Evolutionary conservation across 2,113 vertebrate genomes (phyloP).

Genomic region (Trachemys scripta): DNA sequence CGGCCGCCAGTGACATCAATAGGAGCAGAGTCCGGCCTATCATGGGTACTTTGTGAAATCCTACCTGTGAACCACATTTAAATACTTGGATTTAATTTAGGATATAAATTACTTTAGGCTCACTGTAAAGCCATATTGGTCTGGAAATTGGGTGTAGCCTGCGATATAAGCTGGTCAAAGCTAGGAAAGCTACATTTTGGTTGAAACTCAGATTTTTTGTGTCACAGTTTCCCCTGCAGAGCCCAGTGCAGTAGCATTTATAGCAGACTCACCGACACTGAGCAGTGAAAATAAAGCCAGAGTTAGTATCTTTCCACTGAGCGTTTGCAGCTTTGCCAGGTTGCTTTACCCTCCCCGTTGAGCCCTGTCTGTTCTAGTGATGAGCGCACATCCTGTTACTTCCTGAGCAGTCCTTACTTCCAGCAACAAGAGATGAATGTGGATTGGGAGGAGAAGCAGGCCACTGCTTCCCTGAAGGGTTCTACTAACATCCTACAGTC

Average conservation of each 20-base stretch:
- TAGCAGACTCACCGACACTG: neutral
- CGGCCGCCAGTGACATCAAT: fast-evolving
- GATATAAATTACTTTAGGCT: neutral
- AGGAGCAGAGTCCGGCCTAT: neutral
- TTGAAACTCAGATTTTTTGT: neutral
- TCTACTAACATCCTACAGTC: neutral
- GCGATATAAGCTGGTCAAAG: neutral
- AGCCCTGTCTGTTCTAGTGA: neutral
- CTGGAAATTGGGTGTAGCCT: neutral
- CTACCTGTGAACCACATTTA: neutral
- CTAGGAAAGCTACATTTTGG: neutral
- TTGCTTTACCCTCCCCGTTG: neutral
- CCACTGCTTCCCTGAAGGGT: neutral
- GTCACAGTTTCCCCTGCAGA: neutral
- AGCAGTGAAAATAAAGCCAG: neutral
- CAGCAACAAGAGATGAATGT: neutral
- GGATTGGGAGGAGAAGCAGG: neutral
- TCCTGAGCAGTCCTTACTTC: neutral
- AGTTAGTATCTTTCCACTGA: neutral
- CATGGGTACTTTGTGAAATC: neutral
- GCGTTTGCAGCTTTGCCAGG: neutral
- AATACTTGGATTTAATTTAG: no score
- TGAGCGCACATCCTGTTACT: neutral
- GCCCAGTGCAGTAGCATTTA: neutral
- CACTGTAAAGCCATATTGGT: neutral